Conservation (phyloP, 2,113 vertebrate species). For the Mystacornis crossleyi region DNA sequence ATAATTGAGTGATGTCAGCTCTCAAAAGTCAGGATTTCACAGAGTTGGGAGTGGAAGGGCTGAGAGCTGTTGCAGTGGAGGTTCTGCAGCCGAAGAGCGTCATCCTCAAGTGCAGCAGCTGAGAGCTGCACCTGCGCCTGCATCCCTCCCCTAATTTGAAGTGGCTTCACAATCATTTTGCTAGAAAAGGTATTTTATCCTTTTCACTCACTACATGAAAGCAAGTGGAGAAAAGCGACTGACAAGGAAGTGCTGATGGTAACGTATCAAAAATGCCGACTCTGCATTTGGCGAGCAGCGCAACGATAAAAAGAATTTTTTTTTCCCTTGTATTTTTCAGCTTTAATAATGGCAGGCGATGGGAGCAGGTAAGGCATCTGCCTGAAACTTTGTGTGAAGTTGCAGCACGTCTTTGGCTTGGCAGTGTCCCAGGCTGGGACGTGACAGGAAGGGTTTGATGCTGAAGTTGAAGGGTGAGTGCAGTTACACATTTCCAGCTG, state of each 20-base stretch:
- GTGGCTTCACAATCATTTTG: constrained; percentile 44
- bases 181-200: constrained; percentile 7
- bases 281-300: background rate
- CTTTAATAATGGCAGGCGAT: background rate
- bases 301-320: background rate
- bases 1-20: background rate
- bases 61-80: background rate
- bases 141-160: constrained; percentile 9
- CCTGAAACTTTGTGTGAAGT: background rate
- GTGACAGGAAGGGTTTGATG: background rate
- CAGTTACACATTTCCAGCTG: rapidly evolving
- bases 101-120: background rate
- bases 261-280: background rate
- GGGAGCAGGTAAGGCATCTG: background rate
- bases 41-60: background rate
- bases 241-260: constrained; percentile 44
- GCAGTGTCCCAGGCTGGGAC: background rate
- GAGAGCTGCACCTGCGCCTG: constrained; percentile 23
- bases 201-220: background rate
- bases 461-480: rapidly evolving
- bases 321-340: background rate
- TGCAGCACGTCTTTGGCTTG: background rate
- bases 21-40: background rate
- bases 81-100: background rate
- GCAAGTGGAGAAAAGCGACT: background rate